Evolutionary conservation across 2,113 vertebrate genomes (phyloP), one percentile per base, ranked within the genome.

Genomic region (Scatophagus argus): DNA sequence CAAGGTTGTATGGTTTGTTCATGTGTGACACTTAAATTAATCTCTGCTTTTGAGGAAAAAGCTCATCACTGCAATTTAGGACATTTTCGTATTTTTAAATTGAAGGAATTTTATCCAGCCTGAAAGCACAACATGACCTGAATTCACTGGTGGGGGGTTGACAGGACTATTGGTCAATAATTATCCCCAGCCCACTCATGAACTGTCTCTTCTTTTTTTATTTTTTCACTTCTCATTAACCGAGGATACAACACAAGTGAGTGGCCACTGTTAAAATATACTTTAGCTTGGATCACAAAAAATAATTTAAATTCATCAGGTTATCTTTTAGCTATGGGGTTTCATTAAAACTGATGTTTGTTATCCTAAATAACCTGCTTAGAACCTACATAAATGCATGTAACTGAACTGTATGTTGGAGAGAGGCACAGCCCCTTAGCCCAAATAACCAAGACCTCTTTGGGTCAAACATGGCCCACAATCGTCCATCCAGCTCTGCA

Each of bases 91-190:
- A 8, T 51, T 74, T 65, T 49, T 14, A 34, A 58, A 63, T 60
- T 38, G 4, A 32, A 17, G 29, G 46, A 17, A 12, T 29, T 68
- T 29, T 1, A 25, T 44, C 9, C 17, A 12, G 23, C n/a, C 47
- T 6, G 32, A 23, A 47, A 63, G 54, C 36, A 19, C 14, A 21
- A 64, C 49, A 70, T 77, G 39, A 74, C 68, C 62, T 17, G 21
- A 39, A 74, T 52, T 29, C 12, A 58, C 61, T 23, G 21, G 11
- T 46, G 9, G 21, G 54, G 68, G 41, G 46, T n/a, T 64, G 49
- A 77, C 34, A 38, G 13, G 16, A n/a, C 27, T 52, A 31, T 23
- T 61, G 68, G 67, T 79, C 49, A 72, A 67, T 71, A 74, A 61
- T 56, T 23, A 49, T 46, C 46, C 56, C 19, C 16, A 38, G n/a